phyloP scores from a whole-genome alignment of 2,888 invertebrate genomes.

The Mellilla xanthometata region DNA sequence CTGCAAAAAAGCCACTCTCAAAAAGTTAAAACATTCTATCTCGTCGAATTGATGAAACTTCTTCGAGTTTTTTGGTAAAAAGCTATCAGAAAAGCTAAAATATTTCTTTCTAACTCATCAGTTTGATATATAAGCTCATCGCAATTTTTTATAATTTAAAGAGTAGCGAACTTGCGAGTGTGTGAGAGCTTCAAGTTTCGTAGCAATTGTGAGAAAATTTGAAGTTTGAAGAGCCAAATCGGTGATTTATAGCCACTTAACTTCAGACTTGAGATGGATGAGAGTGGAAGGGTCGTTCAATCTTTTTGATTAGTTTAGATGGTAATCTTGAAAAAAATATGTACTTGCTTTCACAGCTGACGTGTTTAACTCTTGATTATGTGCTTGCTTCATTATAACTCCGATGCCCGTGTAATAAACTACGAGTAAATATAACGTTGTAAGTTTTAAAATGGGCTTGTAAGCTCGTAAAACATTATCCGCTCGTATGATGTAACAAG shows the following conservation, averaged over 20 bases:
- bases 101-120: constrained; percentile 26
- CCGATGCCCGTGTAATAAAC: too few relatives aligned
- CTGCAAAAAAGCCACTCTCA: neutral
- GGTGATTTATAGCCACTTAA: constrained; percentile 53
- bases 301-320: constrained; percentile 43
- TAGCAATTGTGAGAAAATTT: constrained; percentile 29
- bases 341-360: constrained; percentile 22
- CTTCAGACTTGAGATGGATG: constrained; percentile 39
- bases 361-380: too few relatives aligned
- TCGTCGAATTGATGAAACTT: too few relatives aligned
- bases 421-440: too few relatives aligned
- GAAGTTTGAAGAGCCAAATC: constrained; percentile 23
- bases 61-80: neutral
- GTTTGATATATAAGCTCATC: constrained; percentile 30
- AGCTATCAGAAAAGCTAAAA: constrained; percentile 11
- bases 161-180: constrained; percentile 34
- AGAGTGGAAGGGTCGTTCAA: constrained; percentile 38
- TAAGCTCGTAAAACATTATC: too few relatives aligned
- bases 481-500: too few relatives aligned
- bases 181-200: constrained; percentile 32
- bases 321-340: constrained; percentile 27
- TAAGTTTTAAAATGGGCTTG: too few relatives aligned
- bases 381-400: too few relatives aligned
- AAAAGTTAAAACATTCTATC: too few relatives aligned
- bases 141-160: constrained; percentile 30